Evolutionary conservation across 2,797 vertebrate genomes (phyloP).

Genomic region (Spinibarbus caldwelli): DNA sequence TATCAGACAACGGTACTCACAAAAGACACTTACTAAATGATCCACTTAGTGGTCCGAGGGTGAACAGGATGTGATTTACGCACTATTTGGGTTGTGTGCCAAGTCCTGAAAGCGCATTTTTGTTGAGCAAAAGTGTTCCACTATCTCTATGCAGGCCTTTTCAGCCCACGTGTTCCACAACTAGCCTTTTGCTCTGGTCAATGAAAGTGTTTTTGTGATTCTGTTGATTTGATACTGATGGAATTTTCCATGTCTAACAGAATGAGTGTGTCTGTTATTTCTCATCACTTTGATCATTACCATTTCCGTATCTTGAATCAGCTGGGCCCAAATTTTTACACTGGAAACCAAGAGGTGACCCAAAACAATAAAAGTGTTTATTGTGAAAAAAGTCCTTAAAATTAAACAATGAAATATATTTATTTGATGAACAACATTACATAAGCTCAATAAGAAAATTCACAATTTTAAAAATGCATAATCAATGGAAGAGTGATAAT

Average conservation of each 20-base stretch:
- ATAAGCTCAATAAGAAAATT: no score
- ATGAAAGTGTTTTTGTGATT: background rate
- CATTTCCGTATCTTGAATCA: background rate
- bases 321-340: background rate
- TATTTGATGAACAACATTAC: background rate
- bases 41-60: background rate
- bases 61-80: background rate
- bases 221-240: background rate
- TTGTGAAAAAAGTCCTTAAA: background rate
- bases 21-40: background rate
- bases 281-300: slow-evolving; percentile 25
- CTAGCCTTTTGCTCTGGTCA: slow-evolving; percentile 1
- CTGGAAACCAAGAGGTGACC: background rate
- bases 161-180: slow-evolving; percentile 9
- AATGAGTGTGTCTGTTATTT: slow-evolving; percentile 26
- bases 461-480: background rate
- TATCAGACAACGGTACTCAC: background rate
- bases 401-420: background rate
- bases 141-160: background rate
- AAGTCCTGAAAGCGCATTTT: background rate
- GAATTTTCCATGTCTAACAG: slow-evolving; percentile 25
- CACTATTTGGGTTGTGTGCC: background rate
- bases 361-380: background rate
- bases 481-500: background rate
- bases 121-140: background rate